A percentile compares a stretch with the other conserved stretches of the same genome.
phyloP scores from a whole-genome alignment of 1,140 invertebrate species.

The Centruroides sculpturatus region DNA sequence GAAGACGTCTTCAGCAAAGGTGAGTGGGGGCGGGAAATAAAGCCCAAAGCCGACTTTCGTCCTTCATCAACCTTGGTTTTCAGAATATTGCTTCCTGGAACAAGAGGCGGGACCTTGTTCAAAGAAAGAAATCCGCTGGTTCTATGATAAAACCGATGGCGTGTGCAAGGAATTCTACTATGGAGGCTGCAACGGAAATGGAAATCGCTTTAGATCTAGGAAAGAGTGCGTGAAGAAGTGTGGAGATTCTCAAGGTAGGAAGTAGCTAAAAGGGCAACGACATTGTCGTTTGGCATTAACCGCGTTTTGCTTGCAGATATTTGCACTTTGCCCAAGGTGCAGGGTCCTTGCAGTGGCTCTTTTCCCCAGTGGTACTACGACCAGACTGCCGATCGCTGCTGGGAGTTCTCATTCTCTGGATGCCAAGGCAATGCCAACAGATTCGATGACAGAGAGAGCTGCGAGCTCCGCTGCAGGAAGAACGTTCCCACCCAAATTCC shows the following conservation, averaged over 20 bases:
- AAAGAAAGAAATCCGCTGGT: slow-evolving; percentile 54
- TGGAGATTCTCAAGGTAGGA: slow-evolving; percentile 29
- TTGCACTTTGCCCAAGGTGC: slow-evolving; percentile 51
- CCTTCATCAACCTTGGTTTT: no score
- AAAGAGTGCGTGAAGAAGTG: slow-evolving; percentile 68
- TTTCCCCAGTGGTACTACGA: slow-evolving; percentile 65
- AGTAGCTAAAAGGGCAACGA: background rate
- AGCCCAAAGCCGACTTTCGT: no score
- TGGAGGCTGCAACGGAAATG: slow-evolving; percentile 69
- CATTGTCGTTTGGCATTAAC: background rate
- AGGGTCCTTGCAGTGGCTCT: slow-evolving; percentile 52
- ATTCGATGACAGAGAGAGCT: slow-evolving; percentile 58
- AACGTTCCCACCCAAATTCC: slow-evolving; percentile 13
- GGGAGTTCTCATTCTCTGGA: slow-evolving; percentile 63
- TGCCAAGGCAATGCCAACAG: slow-evolving; percentile 80
- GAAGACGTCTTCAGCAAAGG: no score
- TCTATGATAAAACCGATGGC: slow-evolving; percentile 59
- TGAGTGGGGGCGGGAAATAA: no score
- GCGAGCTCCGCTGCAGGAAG: slow-evolving; percentile 54
- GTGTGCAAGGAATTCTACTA: slow-evolving; percentile 68
- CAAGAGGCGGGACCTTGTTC: slow-evolving; percentile 40
- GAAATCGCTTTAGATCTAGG: slow-evolving; percentile 60
- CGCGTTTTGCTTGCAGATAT: slow-evolving; percentile 35
- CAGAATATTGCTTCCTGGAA: slow-evolving; percentile 45
- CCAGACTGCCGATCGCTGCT: slow-evolving; percentile 53